Conservation (phyloP, 1,140 invertebrate species). For the Dufourea novaeangliae region DNA sequence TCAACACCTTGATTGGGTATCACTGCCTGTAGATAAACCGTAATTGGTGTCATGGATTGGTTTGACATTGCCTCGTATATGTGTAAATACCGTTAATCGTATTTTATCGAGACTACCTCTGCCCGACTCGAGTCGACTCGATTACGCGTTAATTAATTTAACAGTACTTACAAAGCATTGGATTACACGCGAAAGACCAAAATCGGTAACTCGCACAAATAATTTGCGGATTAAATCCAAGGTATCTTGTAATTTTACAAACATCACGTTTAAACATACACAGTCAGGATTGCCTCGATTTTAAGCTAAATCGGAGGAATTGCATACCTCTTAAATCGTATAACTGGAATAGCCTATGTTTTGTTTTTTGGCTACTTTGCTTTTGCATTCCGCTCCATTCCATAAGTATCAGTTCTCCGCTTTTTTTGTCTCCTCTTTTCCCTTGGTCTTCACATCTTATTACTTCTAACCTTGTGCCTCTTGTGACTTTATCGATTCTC, state of each 20-base stretch:
- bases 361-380: not conserved
- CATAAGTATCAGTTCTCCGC: too few species aligned
- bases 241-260: too few species aligned
- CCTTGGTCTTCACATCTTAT: not conserved
- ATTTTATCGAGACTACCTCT: constrained; percentile 26
- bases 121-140: not conserved
- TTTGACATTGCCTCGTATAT: constrained; percentile 36
- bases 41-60: constrained; percentile 62
- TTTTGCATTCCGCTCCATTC: not conserved
- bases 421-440: not conserved
- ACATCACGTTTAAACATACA: too few species aligned
- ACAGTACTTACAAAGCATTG: constrained; percentile 33
- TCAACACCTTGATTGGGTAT: constrained; percentile 49
- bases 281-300: too few species aligned
- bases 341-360: too few species aligned
- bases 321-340: too few species aligned
- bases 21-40: constrained; percentile 50
- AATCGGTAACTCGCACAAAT: too few species aligned
- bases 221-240: too few species aligned
- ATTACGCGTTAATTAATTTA: too few species aligned
- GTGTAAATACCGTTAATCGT: constrained; percentile 57
- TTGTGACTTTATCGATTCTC: constrained; percentile 39
- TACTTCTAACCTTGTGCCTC: constrained; percentile 34
- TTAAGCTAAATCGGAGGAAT: too few species aligned
- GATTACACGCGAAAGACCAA: not conserved